phyloP scores from a whole-genome alignment of 2,113 vertebrate genomes.

The Cichladusa arquata region DNA sequence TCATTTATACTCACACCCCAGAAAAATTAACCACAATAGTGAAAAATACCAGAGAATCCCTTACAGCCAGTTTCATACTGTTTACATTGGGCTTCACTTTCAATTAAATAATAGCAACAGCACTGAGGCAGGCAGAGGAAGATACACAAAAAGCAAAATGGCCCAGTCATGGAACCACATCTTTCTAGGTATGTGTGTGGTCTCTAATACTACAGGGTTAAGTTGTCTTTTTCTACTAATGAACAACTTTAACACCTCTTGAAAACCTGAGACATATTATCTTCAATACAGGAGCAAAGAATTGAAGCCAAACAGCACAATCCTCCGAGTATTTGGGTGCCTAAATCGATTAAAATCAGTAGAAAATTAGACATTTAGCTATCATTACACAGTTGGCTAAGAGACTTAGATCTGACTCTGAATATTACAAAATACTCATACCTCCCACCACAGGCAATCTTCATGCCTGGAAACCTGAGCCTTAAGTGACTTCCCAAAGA shows the following conservation, averaged over 20 bases:
- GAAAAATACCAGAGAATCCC: neutral
- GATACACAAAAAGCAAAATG: neutral
- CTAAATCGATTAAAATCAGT: neutral
- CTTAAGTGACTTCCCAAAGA: slow-evolving; percentile 34
- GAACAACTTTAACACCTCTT: neutral
- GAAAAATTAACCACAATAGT: neutral
- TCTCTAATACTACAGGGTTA: neutral
- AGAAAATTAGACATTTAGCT: neutral
- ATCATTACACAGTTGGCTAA: neutral
- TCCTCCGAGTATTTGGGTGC: neutral
- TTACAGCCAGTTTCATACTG: neutral
- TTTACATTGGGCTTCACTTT: neutral
- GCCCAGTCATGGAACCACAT: neutral
- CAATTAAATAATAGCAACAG: neutral
- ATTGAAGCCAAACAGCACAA: neutral
- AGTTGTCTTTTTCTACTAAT: neutral
- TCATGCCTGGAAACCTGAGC: slow-evolving; percentile 15
- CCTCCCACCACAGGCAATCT: neutral
- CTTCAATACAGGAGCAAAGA: neutral
- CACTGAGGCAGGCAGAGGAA: neutral
- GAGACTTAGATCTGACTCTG: neutral
- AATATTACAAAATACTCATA: neutral
- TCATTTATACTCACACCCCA: neutral
- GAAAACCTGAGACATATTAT: neutral
- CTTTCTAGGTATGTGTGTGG: neutral